Evolutionary conservation across 2,797 vertebrate genomes (phyloP), one percentile per base, ranked within the genome.

Genomic region (Labroides dimidiatus): DNA sequence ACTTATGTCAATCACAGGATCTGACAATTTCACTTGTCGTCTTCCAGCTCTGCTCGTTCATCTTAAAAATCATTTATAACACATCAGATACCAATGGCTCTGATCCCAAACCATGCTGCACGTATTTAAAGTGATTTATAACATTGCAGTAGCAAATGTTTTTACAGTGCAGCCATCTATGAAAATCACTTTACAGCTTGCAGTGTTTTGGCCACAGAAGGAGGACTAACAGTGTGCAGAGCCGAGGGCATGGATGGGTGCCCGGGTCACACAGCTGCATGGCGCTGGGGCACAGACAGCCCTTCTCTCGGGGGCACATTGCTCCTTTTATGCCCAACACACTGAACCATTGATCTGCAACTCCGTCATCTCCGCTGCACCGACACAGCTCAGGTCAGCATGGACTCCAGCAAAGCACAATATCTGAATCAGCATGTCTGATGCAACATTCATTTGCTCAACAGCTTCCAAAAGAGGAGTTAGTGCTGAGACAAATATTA

Each of bases 231-330:
- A 70, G 75, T 72, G 73, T 78, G 51, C 49, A 63, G 69, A 84
- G 72, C 75, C 67, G 77, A 80, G 87, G 82, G 80, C 57, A 78
- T 82, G 89, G 92, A 92, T 56, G 68, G 17, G 58, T 89, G 86
- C 90, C 92, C 84, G 4, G 78, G 67, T 60, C 71, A 73, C 81
- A 86, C 91, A 93, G 91, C 90, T 92, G 87, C 91, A 75, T 65
- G 64, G 86, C 45, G 52, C 82, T 55, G 70, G 77, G 85, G 83
- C 86, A 92, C 84, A 93, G 72, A 89, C 86, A 89, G 76, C 82
- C 90, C 89, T 91, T 92, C 86, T 92, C 85, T 90, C 82, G 66
- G 43, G 80, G 87, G 81, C 89, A 92, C 92, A 93, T 91, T 90
- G 82, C 91, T 81, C 80, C 84, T 89, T 93, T 92, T 90, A 92